These are phyloP conservation scores for Sphenopsis melanotis DNA, from an alignment of 2,797 vertebrate species.

Conservation along the genomic window DNA sequence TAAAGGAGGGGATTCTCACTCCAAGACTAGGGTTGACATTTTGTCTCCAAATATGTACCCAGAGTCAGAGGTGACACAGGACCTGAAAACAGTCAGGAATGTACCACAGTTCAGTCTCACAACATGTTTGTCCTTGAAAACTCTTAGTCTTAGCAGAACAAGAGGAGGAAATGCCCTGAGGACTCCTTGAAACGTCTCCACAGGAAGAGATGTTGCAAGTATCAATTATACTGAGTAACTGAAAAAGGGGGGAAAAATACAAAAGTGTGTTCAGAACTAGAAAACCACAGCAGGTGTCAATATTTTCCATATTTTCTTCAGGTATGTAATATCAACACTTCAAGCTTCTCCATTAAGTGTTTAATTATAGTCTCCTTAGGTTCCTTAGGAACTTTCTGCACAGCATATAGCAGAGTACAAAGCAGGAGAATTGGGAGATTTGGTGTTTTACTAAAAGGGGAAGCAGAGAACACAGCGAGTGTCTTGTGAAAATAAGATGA, in stretches of 20 bases:
- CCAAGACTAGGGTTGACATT: not conserved
- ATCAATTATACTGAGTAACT: not conserved
- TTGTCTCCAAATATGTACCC: not conserved
- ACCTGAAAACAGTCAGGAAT: not conserved
- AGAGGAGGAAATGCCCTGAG: conserved; percentile 2
- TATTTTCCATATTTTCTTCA: not conserved
- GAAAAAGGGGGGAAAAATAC: not conserved
- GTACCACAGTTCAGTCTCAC: not conserved
- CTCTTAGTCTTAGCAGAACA: not conserved
- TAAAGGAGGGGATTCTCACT: not conserved
- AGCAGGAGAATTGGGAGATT: not conserved
- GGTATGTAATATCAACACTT: not conserved
- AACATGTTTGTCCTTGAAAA: not conserved
- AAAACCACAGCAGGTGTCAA: not conserved
- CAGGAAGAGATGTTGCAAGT: not conserved
- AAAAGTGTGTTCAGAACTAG: not conserved
- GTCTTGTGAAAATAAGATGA: not conserved
- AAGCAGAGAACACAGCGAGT: not conserved
- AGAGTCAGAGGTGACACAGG: accelerated
- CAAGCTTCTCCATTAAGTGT: not conserved
- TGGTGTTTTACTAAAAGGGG: not conserved
- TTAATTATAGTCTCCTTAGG: not conserved
- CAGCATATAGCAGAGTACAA: not conserved
- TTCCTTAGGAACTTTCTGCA: not conserved
- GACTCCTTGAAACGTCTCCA: not conserved